Base-by-base conservation (phyloP, 2,113 vertebrate species). In the Pollachius pollachius region DNA sequence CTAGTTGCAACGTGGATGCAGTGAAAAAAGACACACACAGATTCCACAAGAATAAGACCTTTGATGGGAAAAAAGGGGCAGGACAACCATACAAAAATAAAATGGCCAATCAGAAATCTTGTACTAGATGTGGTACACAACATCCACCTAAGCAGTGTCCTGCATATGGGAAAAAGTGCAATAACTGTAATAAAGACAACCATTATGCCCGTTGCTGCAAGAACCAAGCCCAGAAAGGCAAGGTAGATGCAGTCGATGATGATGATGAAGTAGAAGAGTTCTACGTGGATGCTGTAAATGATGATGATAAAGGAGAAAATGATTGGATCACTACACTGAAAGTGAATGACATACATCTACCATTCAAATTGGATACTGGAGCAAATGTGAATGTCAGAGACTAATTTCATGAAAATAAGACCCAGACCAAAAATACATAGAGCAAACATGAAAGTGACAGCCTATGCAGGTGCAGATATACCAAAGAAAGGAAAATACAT, bases 311-410 rank as follows among this genome's bases (percentile, higher is more conserved):
- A 60, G 0, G 18, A 5, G 5, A 60, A 15, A 1, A 57, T 0
- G 16, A 57, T 5, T 15, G 54, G 7, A 15, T 16, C 1, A 17
- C 54, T 5, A 60, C 59, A 60, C 12, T 19, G 21, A 19, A 18
- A 21, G 18, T 19, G 12, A 18, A n/a, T 19, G n/a, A 60, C 4
- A 19, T 19, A 5, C 5, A 23, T 6, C 57, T 78, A 12, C 15
- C 18, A 27, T 74, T 79, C 11, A 79, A 79, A 18, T 30, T 70
- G 16, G 75, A 77, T 62, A 77, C 61, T 1, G 70, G 68, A 37
- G 64, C 68, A 7, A 81, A 74, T 19, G 52, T 73, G 17, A 11
- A 11, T 16, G 4, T 58, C 56, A 57, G 6, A 9, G 54, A 5
- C 54, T 16, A 13, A 17, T 15, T 57, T 15, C 70, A 6, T 25